A percentile compares a stretch with the other conserved stretches of the same genome.
These are phyloP conservation scores for Stegodyphus mimosarum DNA, from an alignment of 1,140 invertebrate species.

Conservation along the genomic window DNA sequence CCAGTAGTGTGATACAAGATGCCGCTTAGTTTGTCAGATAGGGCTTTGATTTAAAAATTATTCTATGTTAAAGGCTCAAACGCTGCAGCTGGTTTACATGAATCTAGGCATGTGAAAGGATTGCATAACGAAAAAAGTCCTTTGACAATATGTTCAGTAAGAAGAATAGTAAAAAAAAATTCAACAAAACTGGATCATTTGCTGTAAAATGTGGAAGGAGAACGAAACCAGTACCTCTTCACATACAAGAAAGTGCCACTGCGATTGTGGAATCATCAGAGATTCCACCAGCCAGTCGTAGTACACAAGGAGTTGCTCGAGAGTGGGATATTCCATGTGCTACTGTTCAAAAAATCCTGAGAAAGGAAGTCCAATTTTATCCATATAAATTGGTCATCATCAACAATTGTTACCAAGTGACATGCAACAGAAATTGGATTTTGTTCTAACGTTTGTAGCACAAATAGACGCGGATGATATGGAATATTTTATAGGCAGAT, in stretches of 20 bases:
- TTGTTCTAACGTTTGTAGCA: neutral
- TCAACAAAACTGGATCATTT: neutral
- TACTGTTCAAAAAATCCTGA: slow-evolving; percentile 13
- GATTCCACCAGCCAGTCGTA: neutral
- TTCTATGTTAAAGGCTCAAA: neutral
- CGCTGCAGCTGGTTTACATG: neutral
- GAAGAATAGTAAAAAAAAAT: neutral
- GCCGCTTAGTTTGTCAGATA: neutral
- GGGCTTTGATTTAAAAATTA: neutral
- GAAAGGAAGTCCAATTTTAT: slow-evolving; percentile 4
- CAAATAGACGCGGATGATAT: neutral
- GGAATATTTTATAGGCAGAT: neutral
- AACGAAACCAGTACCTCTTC: neutral
- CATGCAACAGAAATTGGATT: neutral
- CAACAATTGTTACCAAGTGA: neutral
- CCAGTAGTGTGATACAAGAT: neutral
- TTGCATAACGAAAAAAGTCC: neutral
- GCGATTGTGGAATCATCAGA: neutral
- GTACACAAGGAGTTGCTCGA: neutral
- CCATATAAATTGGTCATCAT: neutral
- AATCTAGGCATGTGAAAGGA: neutral
- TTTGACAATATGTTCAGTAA: neutral
- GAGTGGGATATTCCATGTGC: slow-evolving; percentile 1
- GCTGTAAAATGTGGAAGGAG: neutral
- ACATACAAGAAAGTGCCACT: neutral